Base-by-base conservation (phyloP, 2,113 vertebrate genomes). In the Pycnonotus jocosus region DNA sequence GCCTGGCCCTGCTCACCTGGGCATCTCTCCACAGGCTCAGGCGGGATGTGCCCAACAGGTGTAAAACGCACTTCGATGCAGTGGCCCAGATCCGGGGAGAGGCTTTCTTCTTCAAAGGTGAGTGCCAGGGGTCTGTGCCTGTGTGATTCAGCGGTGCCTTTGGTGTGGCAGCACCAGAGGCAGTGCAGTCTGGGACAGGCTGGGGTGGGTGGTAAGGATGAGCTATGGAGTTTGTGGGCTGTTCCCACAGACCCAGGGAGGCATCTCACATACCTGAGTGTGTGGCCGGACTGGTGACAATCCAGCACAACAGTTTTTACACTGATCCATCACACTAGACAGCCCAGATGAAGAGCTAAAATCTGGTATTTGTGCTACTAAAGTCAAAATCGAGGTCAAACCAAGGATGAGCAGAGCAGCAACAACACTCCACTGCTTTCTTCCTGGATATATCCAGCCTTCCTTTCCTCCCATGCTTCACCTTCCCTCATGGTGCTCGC, bases 41-140 rank as follows among this genome's bases (percentile, higher is more conserved):
- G 24, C 96, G 95, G 64, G 99, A 99, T 1, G 91, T 97, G 56
- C 99, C 99, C 7, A 98, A 99, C 97, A 98, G 99, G 94, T 99
- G 99, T 92, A 98, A 93, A 80, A 97, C 98, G 5, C 97, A 99
- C 93, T 99, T 99, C 1, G 99, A 99, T 2, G 99, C 99, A 0
- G 99, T 99, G 95, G 99, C 99, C 70, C 99, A 99, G 97, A 99
- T 99, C 97, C 98, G 99, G 14, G 99, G 99, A 13, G 99, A 99
- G 95, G 99, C 99, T 47, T 99, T 99, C 97, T 99, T 99, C 95
- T 99, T 99, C 95, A 99, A 99, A 99, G 99, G 99, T 99, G 98
- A 94, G 79, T 0, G 0, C 19, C 7, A 9, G 16, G 1, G 4
- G 7, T 25, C 40, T 40, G 37, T 21, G 51, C 11, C 4, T 8